Conservation (phyloP, 35 echinoderm and acorn worm species). For the Nesometra sesokonis region DNA sequence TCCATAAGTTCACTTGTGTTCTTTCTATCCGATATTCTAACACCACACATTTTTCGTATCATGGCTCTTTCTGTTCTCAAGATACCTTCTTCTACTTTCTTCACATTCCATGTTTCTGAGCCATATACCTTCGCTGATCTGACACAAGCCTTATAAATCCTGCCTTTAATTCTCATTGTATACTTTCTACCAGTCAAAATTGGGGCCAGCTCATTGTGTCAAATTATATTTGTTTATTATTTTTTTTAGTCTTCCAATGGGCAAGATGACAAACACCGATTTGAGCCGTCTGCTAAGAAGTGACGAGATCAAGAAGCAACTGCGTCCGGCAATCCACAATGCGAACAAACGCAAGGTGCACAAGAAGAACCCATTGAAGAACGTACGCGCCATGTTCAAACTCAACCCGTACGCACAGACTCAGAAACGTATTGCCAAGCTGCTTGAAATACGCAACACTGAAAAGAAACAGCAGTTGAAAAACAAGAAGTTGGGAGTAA, state of each 20-base stretch:
- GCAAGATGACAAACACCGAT: slow-evolving; percentile 87
- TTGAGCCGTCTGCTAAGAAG: slow-evolving; percentile 64
- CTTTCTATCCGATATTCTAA: too few relatives aligned
- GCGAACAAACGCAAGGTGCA: slow-evolving; percentile 46
- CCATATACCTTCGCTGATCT: too few relatives aligned
- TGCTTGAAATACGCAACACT: slow-evolving; percentile 28
- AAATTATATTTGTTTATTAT: neutral
- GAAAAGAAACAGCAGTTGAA: slow-evolving; percentile 30
- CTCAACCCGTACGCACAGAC: slow-evolving; percentile 87
- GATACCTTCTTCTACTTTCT: too few relatives aligned
- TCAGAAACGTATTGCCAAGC: slow-evolving; percentile 69
- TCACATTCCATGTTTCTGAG: too few relatives aligned
- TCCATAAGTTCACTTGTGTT: neutral
- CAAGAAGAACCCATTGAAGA: slow-evolving; percentile 99
- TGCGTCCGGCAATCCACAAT: slow-evolving; percentile 45
- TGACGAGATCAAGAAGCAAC: slow-evolving; percentile 51
- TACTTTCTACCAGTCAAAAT: too few relatives aligned
- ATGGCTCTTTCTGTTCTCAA: too few relatives aligned
- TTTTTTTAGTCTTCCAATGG: slow-evolving; percentile 82
- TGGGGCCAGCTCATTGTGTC: neutral
- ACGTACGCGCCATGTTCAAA: slow-evolving; percentile 66
- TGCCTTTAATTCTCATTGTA: too few relatives aligned
- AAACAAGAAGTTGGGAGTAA: slow-evolving; percentile 26
- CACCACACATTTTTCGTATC: too few relatives aligned
- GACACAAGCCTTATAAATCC: too few relatives aligned